A percentile compares a stretch with the other conserved stretches of the same genome.
These are phyloP conservation scores for Bombus pyrosoma DNA, from an alignment of 1,140 invertebrate genomes.

Conservation along the genomic window DNA sequence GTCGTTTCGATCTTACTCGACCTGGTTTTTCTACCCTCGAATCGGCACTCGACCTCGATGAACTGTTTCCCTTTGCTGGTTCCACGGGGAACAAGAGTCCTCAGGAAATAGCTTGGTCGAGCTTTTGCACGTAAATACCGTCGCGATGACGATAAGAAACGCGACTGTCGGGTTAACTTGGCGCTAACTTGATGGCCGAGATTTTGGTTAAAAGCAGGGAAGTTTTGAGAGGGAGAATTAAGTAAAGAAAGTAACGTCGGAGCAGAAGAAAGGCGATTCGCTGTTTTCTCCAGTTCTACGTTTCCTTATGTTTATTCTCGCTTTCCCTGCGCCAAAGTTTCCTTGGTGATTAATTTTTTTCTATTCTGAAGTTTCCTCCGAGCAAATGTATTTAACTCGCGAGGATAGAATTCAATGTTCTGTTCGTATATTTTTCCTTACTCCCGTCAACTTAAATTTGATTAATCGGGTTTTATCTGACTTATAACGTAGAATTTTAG, in stretches of 20 bases:
- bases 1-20: neutral
- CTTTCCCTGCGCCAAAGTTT: neutral
- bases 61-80: neutral
- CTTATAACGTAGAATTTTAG: no score
- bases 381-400: no score
- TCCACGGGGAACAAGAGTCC: neutral
- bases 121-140: neutral
- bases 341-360: neutral
- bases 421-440: no score
- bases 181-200: neutral
- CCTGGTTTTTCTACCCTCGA: constrained; percentile 12
- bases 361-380: no score
- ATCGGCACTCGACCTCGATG: constrained; percentile 7
- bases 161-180: neutral
- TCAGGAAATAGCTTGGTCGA: neutral
- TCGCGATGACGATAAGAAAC: neutral
- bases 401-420: no score
- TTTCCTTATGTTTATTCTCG: neutral
- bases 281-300: neutral
- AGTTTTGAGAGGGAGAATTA: neutral
- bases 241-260: neutral
- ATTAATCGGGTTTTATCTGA: no score
- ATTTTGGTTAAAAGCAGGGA: neutral
- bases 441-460: no score
- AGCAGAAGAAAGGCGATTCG: neutral